A percentile compares a stretch with the other conserved stretches of the same genome.
Evolutionary conservation across 2,888 invertebrate genomes (phyloP).

Genomic region (Melanchra persicariae): DNA sequence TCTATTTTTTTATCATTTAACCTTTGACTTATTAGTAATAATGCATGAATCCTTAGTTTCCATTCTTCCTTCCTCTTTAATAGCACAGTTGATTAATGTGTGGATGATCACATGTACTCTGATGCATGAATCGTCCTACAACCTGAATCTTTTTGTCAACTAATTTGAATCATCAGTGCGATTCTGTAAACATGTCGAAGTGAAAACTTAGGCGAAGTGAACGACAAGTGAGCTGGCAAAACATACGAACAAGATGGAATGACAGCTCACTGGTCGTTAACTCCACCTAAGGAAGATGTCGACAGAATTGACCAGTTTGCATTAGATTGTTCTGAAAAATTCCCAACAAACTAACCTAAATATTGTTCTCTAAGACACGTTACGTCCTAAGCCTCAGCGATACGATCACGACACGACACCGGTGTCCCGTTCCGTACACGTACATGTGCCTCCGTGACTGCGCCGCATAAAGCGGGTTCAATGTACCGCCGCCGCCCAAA

Average conservation of each 20-base stretch:
- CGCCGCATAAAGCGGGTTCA: conserved; percentile 50
- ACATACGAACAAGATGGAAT: no score
- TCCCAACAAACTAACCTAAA: neutral
- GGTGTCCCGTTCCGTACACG: conserved; percentile 42
- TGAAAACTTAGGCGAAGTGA: no score
- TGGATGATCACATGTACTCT: no score
- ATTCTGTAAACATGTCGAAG: no score
- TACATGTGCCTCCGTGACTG: conserved; percentile 57
- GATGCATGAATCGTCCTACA: no score
- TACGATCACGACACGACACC: conserved; percentile 55
- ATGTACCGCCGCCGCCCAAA: conserved; percentile 34
- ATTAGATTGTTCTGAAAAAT: neutral
- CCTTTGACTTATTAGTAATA: neutral
- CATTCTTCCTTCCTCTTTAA: neutral
- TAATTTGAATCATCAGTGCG: no score
- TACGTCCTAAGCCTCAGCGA: conserved; percentile 46
- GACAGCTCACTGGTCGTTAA: no score
- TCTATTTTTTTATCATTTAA: neutral
- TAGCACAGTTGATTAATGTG: neutral
- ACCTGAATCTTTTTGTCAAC: neutral
- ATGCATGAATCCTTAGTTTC: neutral
- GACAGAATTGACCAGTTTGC: no score
- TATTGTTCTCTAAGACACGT: neutral
- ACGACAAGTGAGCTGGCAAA: no score
- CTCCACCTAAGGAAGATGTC: no score